Base-by-base conservation (phyloP, 2,797 vertebrate species). In the Paratrypauchen microcephalus region DNA sequence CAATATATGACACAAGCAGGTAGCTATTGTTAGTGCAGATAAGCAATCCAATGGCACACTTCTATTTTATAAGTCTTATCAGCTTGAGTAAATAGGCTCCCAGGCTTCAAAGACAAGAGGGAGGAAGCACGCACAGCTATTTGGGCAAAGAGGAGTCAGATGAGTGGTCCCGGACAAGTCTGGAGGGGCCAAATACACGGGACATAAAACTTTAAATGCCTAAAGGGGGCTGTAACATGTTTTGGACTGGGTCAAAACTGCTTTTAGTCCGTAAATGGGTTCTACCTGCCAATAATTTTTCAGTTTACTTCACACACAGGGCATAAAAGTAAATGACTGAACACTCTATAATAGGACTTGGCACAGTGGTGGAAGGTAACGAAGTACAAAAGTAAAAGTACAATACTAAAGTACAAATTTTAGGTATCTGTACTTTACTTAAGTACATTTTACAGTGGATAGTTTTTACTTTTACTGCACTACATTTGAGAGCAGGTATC, bases 31-130 rank as follows among this genome's bases (percentile, higher is more conserved):
- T 84, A 41, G 75, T 61, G 59, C n/a, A 87, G 91, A 92, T 92
- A 92, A 91, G 83, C 45, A 67, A 73, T 90, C 81, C 80, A 86
- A 82, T 68, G 89, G 85, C 91, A 89, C 85, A 71, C 87, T 92
- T 87, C 85, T 75, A 66, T 78, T 84, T 80, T 74, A 70, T 12
- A 70, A 73, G 50, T 65, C 86, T 91, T 93, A 94, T 93, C 93
- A 79, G 76, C 73, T 77, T 72, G 63, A 32, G 82, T 85, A 94
- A 92, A 93, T 90, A 92, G 76, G 71, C 79, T 78, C 55, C 78
- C 4, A 19, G 59, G 73, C 85, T 92, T 92, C 90, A 92, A 93
- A 93, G 88, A 81, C 72, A 77, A 77, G 55, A 16, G 0, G 54
- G 41, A 66, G 79, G 79, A 78, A 85, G 77, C 41, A 65, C 61